Conservation (phyloP, 2,888 invertebrate species). For the Volucella zonaria region DNA sequence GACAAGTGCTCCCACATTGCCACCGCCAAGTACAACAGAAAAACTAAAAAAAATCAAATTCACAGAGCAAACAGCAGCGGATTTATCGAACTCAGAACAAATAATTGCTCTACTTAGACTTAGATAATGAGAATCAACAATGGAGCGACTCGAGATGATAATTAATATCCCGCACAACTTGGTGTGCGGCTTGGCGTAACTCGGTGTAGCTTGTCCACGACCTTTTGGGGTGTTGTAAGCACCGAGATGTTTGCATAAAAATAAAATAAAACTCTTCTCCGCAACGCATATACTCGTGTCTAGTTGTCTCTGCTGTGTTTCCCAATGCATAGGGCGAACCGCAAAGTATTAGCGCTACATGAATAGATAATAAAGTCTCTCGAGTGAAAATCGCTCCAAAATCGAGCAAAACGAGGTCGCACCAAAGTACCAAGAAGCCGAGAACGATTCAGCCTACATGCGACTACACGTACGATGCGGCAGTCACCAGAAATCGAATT, state of each 20-base stretch:
- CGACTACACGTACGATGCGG: background rate
- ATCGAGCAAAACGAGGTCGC: constrained; percentile 43
- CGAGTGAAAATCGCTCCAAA: constrained; percentile 45
- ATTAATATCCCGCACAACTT: constrained; percentile 34
- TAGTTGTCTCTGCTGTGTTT: constrained; percentile 4
- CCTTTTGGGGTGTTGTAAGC: constrained; percentile 28
- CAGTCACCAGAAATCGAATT: constrained; percentile 46
- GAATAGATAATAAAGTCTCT: constrained; percentile 47
- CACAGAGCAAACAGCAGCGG: constrained; percentile 46
- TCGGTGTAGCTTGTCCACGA: constrained; percentile 40
- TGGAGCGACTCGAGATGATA: constrained; percentile 40
- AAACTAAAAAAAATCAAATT: constrained; percentile 34
- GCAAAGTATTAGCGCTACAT: constrained; percentile 50
- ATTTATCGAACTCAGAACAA: constrained; percentile 62
- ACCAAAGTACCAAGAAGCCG: background rate
- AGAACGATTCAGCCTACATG: constrained; percentile 30
- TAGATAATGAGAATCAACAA: constrained; percentile 69
- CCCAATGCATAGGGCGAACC: constrained; percentile 16
- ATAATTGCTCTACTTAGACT: constrained; percentile 63
- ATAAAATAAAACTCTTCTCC: constrained; percentile 9
- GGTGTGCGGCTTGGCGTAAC: background rate
- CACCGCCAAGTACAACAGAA: background rate
- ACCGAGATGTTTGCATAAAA: constrained; percentile 15
- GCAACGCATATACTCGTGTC: constrained; percentile 7
- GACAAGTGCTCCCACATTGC: background rate